phyloP scores from a whole-genome alignment of 2,113 vertebrate species.

The Cyanistes caeruleus region DNA sequence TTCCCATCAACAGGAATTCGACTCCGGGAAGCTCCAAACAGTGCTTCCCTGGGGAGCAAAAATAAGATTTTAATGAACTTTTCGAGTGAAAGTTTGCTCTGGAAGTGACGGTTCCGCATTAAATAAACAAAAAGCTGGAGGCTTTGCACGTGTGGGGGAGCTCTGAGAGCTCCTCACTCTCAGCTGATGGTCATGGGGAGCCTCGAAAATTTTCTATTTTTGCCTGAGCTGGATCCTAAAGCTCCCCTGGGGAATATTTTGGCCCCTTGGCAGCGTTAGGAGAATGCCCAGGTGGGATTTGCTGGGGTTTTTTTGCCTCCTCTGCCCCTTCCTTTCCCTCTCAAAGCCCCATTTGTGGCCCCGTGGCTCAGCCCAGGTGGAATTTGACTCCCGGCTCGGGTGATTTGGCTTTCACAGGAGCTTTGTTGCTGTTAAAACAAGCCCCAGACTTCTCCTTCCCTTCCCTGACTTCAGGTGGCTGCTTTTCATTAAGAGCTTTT shows the following conservation, averaged over 20 bases:
- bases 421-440: neutral
- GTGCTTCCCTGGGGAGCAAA: neutral
- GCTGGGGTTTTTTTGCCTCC: neutral
- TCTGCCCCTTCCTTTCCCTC: neutral
- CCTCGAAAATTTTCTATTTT: neutral
- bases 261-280: neutral
- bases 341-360: accelerated
- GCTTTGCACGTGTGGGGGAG: accelerated
- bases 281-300: accelerated
- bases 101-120: accelerated
- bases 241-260: accelerated
- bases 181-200: neutral
- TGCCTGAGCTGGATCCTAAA: accelerated
- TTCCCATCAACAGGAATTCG: neutral
- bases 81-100: accelerated
- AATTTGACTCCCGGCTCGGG: neutral
- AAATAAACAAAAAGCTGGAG: neutral
- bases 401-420: neutral
- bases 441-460: neutral
- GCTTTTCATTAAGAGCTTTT: neutral
- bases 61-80: accelerated
- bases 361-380: accelerated
- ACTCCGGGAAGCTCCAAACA: neutral
- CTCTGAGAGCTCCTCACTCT: too few relatives aligned
- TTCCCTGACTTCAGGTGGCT: neutral